Percentiles rank a stretch among this genome's conserved stretches.
These are phyloP conservation scores for Polylopha cassiicola DNA, from an alignment of 2,888 invertebrate species.

Conservation along the genomic window DNA sequence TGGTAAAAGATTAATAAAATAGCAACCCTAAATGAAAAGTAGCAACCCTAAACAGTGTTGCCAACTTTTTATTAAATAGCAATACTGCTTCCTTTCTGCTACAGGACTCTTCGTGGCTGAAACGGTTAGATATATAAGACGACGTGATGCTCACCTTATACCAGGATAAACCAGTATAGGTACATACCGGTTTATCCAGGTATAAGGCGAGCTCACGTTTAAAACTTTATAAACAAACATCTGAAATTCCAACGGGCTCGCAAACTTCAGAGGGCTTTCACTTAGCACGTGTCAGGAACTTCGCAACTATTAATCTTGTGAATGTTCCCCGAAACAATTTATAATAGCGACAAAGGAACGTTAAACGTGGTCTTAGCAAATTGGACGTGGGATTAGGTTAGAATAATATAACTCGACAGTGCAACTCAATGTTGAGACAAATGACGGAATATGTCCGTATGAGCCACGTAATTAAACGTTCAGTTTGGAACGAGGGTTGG, in stretches of 20 bases:
- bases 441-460: conserved; percentile 39
- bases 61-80: too few species aligned
- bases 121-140: too few species aligned
- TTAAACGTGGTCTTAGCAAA: conserved; percentile 49
- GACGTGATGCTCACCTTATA: too few species aligned
- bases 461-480: too few species aligned
- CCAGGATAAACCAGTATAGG: too few species aligned
- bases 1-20: too few species aligned
- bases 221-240: conserved; percentile 15
- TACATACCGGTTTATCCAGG: too few species aligned
- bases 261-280: conserved; percentile 41
- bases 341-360: conserved; percentile 50
- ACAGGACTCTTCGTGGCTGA: too few species aligned
- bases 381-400: conserved; percentile 57
- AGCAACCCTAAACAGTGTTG: too few species aligned
- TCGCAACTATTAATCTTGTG: conserved; percentile 64
- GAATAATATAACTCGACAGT: conserved; percentile 40
- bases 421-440: conserved; percentile 43
- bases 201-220: conserved; percentile 1
- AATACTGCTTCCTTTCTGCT: too few species aligned
- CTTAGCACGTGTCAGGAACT: conserved; percentile 57
- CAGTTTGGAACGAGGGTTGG: too few species aligned
- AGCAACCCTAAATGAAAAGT: too few species aligned
- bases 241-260: conserved; percentile 7
- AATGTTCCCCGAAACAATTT: conserved; percentile 68